Base-by-base conservation (phyloP, 2,888 invertebrate species). In the Ditula angustiorana region DNA sequence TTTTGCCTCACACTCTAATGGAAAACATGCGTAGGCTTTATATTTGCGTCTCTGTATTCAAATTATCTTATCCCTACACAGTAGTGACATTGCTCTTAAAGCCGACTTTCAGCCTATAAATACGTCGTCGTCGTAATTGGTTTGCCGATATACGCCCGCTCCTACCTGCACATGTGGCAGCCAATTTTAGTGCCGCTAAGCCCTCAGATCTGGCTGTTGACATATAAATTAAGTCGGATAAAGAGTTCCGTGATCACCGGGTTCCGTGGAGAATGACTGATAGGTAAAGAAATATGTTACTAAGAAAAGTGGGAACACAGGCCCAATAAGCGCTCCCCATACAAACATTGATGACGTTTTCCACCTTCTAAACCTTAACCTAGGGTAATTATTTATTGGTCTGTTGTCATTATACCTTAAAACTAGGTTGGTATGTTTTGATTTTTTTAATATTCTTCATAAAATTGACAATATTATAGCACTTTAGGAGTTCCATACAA, bases 171-270 rank as follows among this genome's bases (percentile, higher is more conserved):
- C 26, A 46, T 44, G 44, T 33, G 21, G 24, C 41, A 24, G 33
- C 37, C 37, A 21, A 56, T 57, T 50, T 63, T 57, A 63, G 52
- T 63, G 63, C 50, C 55, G 28, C 57, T 63, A 58, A 44, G 63
- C 57, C 55, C 26, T 56, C 19, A 49, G 63, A 50, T 50, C 50
- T 49, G 50, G 63, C 50, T 52, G 50, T 56, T 63, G 63, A 63
- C 63, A 63, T 63, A 30, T 58, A 50, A 49, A 63, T 58, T 58
- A 58, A 63, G 37, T 56, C 41, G 62, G 37, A 56, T 62, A 41
- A 56, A 23, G 60, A 60, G 35, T 19, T 49, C 16, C 13, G 30
- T 23, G 33, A 53, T 53, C 23, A n/a, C 23, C n/a, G 35, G 35
- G 53, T 53, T 53, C 53, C 53, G 23, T 19, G n/a, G n/a, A 24